phyloP scores from a whole-genome alignment of 2,888 invertebrate species.

The Erynnis tages region DNA sequence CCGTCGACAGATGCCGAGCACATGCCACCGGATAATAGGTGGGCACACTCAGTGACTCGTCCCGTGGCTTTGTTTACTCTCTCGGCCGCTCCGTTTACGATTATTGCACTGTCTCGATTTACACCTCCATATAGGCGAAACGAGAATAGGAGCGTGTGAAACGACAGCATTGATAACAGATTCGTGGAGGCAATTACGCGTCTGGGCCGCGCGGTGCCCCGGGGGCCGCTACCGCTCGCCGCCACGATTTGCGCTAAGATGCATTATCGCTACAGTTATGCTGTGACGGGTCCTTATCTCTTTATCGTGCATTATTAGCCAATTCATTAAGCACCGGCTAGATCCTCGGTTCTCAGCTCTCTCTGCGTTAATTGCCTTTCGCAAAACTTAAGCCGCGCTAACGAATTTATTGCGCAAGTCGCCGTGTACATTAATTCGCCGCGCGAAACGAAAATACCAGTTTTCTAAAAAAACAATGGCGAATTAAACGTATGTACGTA shows the following conservation, averaged over 20 bases:
- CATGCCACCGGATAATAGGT: slow-evolving; percentile 62
- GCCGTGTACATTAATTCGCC: slow-evolving; percentile 32
- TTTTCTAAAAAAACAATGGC: slow-evolving; percentile 58
- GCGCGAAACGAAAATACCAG: slow-evolving; percentile 50
- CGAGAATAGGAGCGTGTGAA: slow-evolving; percentile 65
- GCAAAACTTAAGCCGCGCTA: slow-evolving; percentile 49
- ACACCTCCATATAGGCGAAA: slow-evolving; percentile 45
- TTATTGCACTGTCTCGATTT: slow-evolving; percentile 53
- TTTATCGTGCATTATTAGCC: slow-evolving; percentile 54
- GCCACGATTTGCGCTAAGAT: slow-evolving; percentile 51
- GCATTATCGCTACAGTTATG: slow-evolving; percentile 73
- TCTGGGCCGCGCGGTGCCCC: slow-evolving; percentile 47
- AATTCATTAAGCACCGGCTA: slow-evolving; percentile 44
- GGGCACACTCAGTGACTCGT: slow-evolving; percentile 59
- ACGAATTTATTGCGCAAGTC: slow-evolving; percentile 50
- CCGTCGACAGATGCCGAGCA: slow-evolving; percentile 76
- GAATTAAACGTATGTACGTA: slow-evolving; percentile 43
- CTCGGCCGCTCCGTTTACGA: slow-evolving; percentile 44
- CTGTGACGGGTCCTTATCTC: slow-evolving; percentile 68
- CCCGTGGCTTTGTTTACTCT: slow-evolving; percentile 55
- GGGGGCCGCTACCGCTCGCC: slow-evolving; percentile 58
- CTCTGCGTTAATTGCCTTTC: slow-evolving; percentile 57
- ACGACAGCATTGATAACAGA: slow-evolving; percentile 59
- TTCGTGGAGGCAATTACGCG: slow-evolving; percentile 60
- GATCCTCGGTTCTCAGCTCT: slow-evolving; percentile 48